Evolutionary conservation across 2,888 invertebrate species (phyloP).

Genomic region (Loripinus fragilis): DNA sequence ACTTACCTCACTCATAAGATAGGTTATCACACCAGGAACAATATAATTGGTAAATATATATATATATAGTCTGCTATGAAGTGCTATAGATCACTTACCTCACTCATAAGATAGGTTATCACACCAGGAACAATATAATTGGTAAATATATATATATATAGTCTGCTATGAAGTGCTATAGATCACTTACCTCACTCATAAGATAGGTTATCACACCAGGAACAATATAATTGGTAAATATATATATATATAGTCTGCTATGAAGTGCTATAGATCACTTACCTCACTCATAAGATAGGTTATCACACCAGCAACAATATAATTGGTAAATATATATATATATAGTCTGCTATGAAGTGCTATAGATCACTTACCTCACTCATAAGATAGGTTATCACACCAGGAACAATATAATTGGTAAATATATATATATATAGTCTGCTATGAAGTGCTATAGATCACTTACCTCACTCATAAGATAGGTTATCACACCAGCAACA

Average conservation of each 20-base stretch:
- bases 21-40: conserved; percentile 87
- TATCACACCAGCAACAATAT: conserved; percentile 86
- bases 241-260: conserved; percentile 86
- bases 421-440: conserved; percentile 87
- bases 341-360: conserved; percentile 86
- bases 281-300: too few relatives aligned
- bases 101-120: too few relatives aligned
- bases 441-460: too few relatives aligned
- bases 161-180: conserved; percentile 87
- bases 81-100: too few relatives aligned
- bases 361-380: too few relatives aligned
- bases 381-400: conserved; percentile 86
- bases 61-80: conserved; percentile 86
- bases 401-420: conserved; percentile 87
- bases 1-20: conserved; percentile 86
- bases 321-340: conserved; percentile 87
- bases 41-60: conserved; percentile 87
- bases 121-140: conserved; percentile 87
- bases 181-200: too few relatives aligned
- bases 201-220: conserved; percentile 87
- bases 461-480: conserved; percentile 86
- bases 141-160: conserved; percentile 85
- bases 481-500: conserved; percentile 87
- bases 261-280: too few relatives aligned
- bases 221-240: conserved; percentile 86